phyloP scores from a whole-genome alignment of 1,140 invertebrate species.

The Euschistus heros region DNA sequence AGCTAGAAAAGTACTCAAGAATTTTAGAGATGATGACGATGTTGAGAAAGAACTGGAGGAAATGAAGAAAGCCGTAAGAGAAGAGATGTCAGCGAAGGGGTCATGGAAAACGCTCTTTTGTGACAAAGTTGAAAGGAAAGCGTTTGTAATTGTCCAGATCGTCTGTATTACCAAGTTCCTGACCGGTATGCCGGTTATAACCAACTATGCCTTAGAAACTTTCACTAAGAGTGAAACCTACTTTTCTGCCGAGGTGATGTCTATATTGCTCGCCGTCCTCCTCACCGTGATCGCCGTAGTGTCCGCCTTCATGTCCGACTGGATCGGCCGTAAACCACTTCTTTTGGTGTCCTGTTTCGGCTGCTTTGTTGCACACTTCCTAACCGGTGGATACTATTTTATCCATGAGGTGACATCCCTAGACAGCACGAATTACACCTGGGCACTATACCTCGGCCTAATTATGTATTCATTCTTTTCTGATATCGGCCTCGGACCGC shows the following conservation, averaged over 20 bases:
- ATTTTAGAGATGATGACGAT: neutral
- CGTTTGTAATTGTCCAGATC: conserved; percentile 29
- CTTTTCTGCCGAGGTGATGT: conserved; percentile 25
- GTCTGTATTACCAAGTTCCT: conserved; percentile 29
- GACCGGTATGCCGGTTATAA: conserved; percentile 28
- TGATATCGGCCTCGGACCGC: conserved; percentile 27
- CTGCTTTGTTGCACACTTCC: conserved; percentile 16
- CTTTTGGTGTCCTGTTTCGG: neutral
- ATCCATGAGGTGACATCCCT: neutral
- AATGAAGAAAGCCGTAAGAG: neutral
- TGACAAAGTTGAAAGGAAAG: conserved; percentile 25
- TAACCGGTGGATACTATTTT: conserved; percentile 24
- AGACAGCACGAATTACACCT: neutral
- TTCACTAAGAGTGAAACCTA: conserved; percentile 19
- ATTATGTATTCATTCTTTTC: neutral
- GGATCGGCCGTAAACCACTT: conserved; percentile 38
- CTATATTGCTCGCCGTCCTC: conserved; percentile 30
- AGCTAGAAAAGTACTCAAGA: neutral
- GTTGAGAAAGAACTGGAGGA: conserved; percentile 6
- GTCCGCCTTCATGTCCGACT: conserved; percentile 38
- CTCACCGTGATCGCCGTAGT: conserved; percentile 37
- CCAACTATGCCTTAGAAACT: conserved; percentile 29
- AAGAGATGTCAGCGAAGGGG: conserved; percentile 11
- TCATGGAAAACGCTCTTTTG: conserved; percentile 25
- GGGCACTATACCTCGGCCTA: neutral